A percentile compares a stretch with the other conserved stretches of the same genome.
Conservation (phyloP, 2,797 vertebrate genomes). For the Eurystomus glaucurus region DNA sequence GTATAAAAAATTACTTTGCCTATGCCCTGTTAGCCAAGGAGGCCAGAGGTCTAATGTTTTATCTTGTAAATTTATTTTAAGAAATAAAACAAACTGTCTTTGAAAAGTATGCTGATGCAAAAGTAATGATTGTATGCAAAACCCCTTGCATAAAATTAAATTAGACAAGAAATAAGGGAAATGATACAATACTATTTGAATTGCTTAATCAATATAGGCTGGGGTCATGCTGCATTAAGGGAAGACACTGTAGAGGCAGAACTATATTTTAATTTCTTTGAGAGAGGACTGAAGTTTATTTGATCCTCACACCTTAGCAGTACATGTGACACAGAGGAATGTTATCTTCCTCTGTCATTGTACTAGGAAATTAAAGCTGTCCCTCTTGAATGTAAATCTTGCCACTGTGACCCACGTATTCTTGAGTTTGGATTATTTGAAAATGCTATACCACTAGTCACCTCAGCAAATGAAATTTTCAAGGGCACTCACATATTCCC, state of each 20-base stretch:
- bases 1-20: conserved; percentile 31
- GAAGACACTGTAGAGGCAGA: not conserved
- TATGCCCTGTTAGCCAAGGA: not conserved
- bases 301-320: not conserved
- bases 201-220: conserved; percentile 12
- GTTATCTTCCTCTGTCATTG: not conserved
- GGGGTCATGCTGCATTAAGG: not conserved
- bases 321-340: not conserved
- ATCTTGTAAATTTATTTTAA: conserved; percentile 11
- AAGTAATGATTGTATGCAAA: conserved; percentile 17
- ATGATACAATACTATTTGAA: not conserved
- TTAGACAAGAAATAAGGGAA: conserved; percentile 15
- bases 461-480: not conserved
- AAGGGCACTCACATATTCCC: not conserved
- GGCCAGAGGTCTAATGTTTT: not conserved
- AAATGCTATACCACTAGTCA: not conserved
- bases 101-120: not conserved
- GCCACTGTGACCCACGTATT: not conserved
- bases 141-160: conserved; percentile 17
- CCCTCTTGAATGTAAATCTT: not conserved
- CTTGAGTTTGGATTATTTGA: not conserved
- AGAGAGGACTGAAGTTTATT: not conserved
- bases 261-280: not conserved
- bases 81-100: not conserved
- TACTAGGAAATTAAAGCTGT: not conserved